A percentile compares a stretch with the other conserved stretches of the same genome.
phyloP scores from a whole-genome alignment of 2,888 invertebrate genomes.

The Nesidiocoris tenuis region DNA sequence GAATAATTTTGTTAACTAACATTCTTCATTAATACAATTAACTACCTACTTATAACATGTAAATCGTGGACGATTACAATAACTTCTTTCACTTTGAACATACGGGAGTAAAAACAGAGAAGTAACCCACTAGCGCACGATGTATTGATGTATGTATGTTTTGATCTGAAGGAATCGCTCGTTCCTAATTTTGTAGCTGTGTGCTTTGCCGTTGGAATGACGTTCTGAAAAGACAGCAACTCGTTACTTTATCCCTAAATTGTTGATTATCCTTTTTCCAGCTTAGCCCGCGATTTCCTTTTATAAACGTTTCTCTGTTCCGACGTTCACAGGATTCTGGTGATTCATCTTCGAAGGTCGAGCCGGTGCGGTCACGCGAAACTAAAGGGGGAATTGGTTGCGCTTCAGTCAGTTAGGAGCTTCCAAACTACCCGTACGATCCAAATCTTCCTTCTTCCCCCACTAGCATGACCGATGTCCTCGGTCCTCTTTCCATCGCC shows the following conservation, averaged over 20 bases:
- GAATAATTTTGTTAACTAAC: no score
- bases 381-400: constrained; percentile 33
- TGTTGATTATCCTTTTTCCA: neutral
- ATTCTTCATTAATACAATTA: no score
- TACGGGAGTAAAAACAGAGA: no score
- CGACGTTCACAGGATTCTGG: neutral
- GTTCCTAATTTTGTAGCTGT: no score
- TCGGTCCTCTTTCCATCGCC: neutral
- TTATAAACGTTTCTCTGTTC: neutral
- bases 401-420: constrained; percentile 4
- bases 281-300: neutral
- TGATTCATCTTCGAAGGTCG: neutral
- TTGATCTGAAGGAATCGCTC: no score
- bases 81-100: no score
- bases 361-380: constrained; percentile 27
- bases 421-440: neutral
- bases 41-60: no score
- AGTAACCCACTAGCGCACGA: no score
- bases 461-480: neutral
- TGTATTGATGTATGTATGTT: no score
- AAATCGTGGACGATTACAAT: no score
- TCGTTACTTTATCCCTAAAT: neutral
- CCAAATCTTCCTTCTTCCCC: neutral
- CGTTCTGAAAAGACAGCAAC: neutral
- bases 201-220: no score